Evolutionary conservation across 2,888 invertebrate species (phyloP).

Genomic region (Dryococelus australis): DNA sequence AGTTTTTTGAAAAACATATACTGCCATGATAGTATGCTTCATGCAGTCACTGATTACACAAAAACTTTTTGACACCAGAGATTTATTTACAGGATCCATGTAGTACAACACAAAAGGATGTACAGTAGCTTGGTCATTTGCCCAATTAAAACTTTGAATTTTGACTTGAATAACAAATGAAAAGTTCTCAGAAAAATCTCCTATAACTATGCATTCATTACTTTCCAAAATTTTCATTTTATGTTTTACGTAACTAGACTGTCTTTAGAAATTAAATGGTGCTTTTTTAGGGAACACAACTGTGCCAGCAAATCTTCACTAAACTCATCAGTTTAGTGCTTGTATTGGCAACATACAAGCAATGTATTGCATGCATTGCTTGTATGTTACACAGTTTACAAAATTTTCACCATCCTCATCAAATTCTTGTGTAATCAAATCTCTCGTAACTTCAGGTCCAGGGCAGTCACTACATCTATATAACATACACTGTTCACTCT

Average conservation of each 20-base stretch:
- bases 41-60: no score
- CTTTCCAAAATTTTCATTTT: neutral
- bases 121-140: no score
- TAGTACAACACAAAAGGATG: no score
- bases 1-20: neutral
- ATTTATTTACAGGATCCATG: no score
- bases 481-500: constrained; percentile 13
- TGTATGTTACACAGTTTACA: neutral
- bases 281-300: neutral
- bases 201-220: no score
- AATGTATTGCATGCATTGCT: neutral
- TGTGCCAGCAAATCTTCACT: neutral
- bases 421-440: neutral
- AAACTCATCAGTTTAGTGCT: neutral
- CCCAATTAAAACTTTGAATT: no score
- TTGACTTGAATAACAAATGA: no score
- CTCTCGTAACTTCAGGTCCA: neutral
- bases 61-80: no score
- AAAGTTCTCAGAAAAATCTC: no score
- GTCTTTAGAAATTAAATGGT: no score
- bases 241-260: no score
- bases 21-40: no score
- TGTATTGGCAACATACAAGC: neutral
- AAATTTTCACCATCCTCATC: neutral
- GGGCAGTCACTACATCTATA: neutral